These are phyloP conservation scores for Alviniconcha marisindica DNA, from an alignment of 1,140 invertebrate species.

Conservation along the genomic window DNA sequence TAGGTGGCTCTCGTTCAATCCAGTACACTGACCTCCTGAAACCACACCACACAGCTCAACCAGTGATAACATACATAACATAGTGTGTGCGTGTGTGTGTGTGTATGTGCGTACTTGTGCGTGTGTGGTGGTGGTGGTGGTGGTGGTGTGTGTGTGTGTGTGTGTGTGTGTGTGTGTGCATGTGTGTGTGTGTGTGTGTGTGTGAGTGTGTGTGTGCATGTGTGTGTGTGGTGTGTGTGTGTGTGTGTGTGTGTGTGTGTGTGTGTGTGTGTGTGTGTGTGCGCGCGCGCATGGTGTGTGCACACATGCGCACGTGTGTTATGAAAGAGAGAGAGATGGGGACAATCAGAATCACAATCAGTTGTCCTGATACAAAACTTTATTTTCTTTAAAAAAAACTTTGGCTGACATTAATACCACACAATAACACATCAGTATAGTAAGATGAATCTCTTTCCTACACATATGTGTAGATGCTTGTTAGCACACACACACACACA, in stretches of 20 bases:
- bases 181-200: background rate
- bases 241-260: slow-evolving; percentile 1
- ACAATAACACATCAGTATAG: too few relatives aligned
- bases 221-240: slow-evolving; percentile 5
- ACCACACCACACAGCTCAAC: too few relatives aligned
- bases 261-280: slow-evolving; percentile 2
- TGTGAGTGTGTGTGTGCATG: background rate
- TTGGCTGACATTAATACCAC: too few relatives aligned
- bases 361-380: background rate
- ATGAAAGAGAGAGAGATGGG: background rate
- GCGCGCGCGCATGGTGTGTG: background rate
- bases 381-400: background rate
- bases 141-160: background rate
- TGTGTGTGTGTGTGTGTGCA: background rate
- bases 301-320: background rate
- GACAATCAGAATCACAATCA: background rate
- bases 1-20: too few relatives aligned
- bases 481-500: background rate
- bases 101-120: too few relatives aligned
- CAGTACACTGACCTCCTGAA: too few relatives aligned
- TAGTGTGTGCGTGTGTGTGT: too few relatives aligned
- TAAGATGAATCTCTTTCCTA: background rate
- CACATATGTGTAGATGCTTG: background rate
- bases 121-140: too few relatives aligned
- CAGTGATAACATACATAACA: too few relatives aligned